Percentiles rank a stretch among this genome's conserved stretches.
Evolutionary conservation across 2,113 vertebrate species (phyloP).

Genomic region (Oryctolagus cuniculus): DNA sequence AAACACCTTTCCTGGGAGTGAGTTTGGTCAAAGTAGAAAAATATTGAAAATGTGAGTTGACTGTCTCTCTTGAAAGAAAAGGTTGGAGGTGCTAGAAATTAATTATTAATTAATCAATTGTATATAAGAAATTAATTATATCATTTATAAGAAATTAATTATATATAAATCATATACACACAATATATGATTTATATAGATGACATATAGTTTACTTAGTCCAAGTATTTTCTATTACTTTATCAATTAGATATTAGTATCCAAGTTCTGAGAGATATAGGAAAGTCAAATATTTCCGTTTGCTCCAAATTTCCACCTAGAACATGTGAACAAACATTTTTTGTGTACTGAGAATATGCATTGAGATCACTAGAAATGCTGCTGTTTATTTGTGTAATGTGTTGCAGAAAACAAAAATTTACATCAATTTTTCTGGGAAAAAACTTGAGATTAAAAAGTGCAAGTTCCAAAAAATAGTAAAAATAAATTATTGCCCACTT

Average conservation of each 20-base stretch:
- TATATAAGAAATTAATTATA: too few species aligned
- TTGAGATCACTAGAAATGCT: background rate
- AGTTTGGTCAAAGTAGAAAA: conserved; percentile 53
- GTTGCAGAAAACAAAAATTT: background rate
- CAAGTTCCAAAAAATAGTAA: conserved; percentile 17
- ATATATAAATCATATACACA: too few species aligned
- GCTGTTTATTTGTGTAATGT: background rate
- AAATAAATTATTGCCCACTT: background rate
- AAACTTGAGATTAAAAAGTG: background rate
- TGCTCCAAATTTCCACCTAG: background rate
- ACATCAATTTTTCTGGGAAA: background rate
- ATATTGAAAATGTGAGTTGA: background rate
- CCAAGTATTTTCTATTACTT: background rate
- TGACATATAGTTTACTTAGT: background rate
- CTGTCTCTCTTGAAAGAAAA: conserved; percentile 6
- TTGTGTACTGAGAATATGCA: background rate
- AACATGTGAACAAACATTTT: background rate
- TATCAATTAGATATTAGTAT: background rate
- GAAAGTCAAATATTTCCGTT: background rate
- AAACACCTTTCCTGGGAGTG: conserved; percentile 49
- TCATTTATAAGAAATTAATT: too few species aligned
- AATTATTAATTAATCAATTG: background rate
- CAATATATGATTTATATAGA: too few species aligned
- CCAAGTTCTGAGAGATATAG: background rate
- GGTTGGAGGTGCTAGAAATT: background rate